These are phyloP conservation scores for Actenoides hombroni DNA, from an alignment of 2,113 vertebrate genomes.

Conservation along the genomic window DNA sequence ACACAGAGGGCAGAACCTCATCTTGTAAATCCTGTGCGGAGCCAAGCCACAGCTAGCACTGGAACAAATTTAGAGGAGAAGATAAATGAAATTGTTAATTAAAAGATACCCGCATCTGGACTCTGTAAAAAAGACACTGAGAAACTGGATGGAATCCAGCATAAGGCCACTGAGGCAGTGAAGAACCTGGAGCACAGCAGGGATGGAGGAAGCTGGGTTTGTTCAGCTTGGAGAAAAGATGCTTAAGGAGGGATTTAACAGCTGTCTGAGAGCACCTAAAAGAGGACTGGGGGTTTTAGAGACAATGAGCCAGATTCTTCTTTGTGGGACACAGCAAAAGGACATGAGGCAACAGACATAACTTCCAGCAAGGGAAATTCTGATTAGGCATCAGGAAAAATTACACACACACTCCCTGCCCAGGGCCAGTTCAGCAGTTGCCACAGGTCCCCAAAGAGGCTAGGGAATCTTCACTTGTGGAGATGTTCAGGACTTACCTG, in stretches of 20 bases:
- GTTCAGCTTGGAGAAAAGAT: neutral
- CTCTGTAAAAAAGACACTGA: neutral
- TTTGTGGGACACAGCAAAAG: neutral
- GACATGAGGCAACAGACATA: neutral
- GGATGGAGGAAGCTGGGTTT: neutral
- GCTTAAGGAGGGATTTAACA: neutral
- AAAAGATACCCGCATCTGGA: neutral
- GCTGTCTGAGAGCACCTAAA: neutral
- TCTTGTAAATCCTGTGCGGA: neutral
- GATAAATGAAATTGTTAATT: neutral
- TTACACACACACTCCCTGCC: fast-evolving
- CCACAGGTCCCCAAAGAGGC: neutral
- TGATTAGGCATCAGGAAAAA: neutral
- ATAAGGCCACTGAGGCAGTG: neutral
- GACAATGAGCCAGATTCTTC: neutral
- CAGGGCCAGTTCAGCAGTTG: neutral
- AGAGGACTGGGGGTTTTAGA: neutral
- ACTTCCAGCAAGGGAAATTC: neutral
- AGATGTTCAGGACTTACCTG: neutral
- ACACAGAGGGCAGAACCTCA: neutral
- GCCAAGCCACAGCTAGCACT: neutral
- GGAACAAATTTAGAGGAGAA: neutral
- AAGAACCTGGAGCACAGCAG: neutral
- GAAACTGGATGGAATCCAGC: neutral
- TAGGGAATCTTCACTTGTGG: neutral